Conservation (phyloP, 2,888 invertebrate genomes). For the Chaetogeoica ovagalla region DNA sequence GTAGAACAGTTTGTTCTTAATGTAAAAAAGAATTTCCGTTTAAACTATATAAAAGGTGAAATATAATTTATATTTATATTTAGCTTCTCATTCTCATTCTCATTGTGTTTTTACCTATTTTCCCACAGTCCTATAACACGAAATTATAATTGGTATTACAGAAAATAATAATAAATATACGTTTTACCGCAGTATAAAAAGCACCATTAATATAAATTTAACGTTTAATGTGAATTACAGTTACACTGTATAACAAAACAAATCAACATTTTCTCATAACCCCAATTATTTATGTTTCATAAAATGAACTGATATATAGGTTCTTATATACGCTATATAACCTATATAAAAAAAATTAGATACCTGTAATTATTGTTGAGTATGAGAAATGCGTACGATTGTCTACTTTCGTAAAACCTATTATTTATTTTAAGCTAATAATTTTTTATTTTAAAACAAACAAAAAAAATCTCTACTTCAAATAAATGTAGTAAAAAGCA, state of each 20-base stretch:
- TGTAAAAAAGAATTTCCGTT: background rate
- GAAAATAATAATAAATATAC: background rate
- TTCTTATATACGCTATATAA: background rate
- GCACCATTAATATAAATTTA: slow-evolving; percentile 2
- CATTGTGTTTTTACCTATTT: background rate
- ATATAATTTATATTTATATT: background rate
- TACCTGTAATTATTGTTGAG: background rate
- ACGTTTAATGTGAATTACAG: background rate
- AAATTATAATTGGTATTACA: background rate
- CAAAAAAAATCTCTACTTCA: background rate
- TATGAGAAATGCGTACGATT: background rate
- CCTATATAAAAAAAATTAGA: background rate
- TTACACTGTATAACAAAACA: background rate
- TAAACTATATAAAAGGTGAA: background rate
- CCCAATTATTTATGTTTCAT: background rate
- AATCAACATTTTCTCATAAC: slow-evolving; percentile 12
- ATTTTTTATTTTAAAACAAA: background rate
- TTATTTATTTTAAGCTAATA: background rate
- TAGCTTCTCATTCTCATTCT: background rate
- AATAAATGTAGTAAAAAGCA: too few species aligned
- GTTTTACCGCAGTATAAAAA: background rate
- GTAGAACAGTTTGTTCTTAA: background rate
- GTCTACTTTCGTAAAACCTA: background rate
- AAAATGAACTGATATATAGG: background rate
- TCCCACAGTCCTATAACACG: background rate